Base-by-base conservation (phyloP, 2,888 invertebrate genomes). In the Matsumyia berberina region DNA sequence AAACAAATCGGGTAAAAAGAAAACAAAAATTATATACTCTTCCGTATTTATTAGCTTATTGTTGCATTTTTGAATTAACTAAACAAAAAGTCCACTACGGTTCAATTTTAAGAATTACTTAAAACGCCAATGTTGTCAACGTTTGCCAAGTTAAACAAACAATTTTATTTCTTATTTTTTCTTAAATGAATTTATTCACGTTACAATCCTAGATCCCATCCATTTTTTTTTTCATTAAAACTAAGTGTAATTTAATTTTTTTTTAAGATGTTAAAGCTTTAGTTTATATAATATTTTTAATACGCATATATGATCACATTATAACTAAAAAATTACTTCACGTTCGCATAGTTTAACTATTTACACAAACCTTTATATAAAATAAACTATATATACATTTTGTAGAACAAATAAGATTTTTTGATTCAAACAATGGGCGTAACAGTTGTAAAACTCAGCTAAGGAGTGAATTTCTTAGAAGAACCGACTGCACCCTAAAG, bases 71-170 rank as follows among this genome's bases (percentile, higher is more conserved):
- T n/a, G 11, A 19, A 12, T 39, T 15, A 29, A 31, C 2, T 39
- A 31, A 53, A 55, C 5, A 46, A 17, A 55, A 51, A 11, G 73
- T 60, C 58, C 77, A 51, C 51, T 33, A 19, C 37, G 46, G 49
- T 49, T 58, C 42, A 42, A 51, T 58, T 67, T 51, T 66, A 77
- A 66, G 64, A 72, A 64, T 70, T 78, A 79, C 79, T 79, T 79
- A 79, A 70, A 49, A 57, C 37, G 19, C 62, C 55, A 46, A 70
- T 66, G 64, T 64, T 64, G 46, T 62, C 57, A 64, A 62, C 39
- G 11, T 49, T 57, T 78, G 49, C 57, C 55, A 64, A 79, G 49
- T 58, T 57, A n/a, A 55, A 12, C 5, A 55, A 24, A 1, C 0
- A 19, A 42, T n/a, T n/a, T n/a, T n/a, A n/a, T n/a, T n/a, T n/a